Base-by-base conservation (phyloP, 1,140 invertebrate genomes). In the Pectinophora gossypiella region DNA sequence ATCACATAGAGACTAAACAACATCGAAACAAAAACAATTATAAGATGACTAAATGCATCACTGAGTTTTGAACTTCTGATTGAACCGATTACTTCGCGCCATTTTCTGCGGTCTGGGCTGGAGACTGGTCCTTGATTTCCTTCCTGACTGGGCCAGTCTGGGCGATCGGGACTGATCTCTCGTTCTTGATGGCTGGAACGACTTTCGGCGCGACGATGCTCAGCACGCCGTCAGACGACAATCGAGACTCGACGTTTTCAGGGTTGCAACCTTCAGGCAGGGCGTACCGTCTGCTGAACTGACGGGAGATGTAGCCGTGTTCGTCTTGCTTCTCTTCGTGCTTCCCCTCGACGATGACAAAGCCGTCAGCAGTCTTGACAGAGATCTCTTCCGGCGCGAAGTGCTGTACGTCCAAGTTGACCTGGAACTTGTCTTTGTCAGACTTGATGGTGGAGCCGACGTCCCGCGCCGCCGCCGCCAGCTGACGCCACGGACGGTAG, bases 301-400 rank as follows among this genome's bases (percentile, higher is more conserved):
- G 92, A 1, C 94, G 88, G 0, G 93, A 91, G 12, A 95, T 91
- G 55, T 78, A 93, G 0, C 94, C 94, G 51, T 95, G 93, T 22
- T 94, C 90, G 48, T 95, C 94, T 49, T 91, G 80, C 50, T 93
- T 93, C 61, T 95, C 93, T 55, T 95, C 93, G 46, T 95, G 94
- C 66, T 94, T 95, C 1, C 91, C 93, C 58, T 94, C 91, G 0
- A 95, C 82, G 0, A 93, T 69, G 0, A 95, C 84, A 7, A 84
- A 89, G 19, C 92, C 92, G 42, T 95, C 94, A 1, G 91, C 90
- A 0, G 92, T 94, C 72, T 95, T 96, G 0, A 97, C 94, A 3
- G 90, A 89, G 13, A 98, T 93, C 73, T 98, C 96, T 44, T 94
- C 92, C 0, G 95, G 95, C 27, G 91, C 85, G 72, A 97, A 98